Percentiles rank a stretch among this genome's conserved stretches.
Conservation (phyloP, 1,140 invertebrate species). For the Eriosoma lanigerum region DNA sequence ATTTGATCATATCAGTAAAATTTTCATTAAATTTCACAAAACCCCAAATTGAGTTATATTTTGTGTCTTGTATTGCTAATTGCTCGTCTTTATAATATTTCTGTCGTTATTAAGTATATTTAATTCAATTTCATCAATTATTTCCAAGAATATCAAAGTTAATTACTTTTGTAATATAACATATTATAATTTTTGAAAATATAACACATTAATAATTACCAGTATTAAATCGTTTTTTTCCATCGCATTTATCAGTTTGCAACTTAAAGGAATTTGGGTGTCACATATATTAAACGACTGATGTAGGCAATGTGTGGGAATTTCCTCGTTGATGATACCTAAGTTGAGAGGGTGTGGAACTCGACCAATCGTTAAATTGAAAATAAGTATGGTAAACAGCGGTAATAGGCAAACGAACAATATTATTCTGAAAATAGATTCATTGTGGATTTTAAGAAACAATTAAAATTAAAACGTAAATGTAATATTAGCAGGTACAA, state of each 20-base stretch:
- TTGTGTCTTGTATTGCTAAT: neutral
- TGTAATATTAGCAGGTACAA: too few relatives aligned
- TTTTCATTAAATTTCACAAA: slow-evolving; percentile 8
- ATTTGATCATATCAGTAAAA: neutral
- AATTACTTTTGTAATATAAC: too few relatives aligned
- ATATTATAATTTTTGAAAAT: neutral
- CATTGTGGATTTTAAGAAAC: too few relatives aligned
- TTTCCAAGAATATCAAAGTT: too few relatives aligned
- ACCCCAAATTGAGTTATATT: neutral
- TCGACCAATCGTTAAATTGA: slow-evolving; percentile 7
- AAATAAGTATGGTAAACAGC: neutral
- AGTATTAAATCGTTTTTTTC: slow-evolving; percentile 5
- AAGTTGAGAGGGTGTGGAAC: neutral
- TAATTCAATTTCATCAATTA: neutral
- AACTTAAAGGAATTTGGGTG: slow-evolving; percentile 24
- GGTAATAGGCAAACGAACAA: slow-evolving; percentile 8
- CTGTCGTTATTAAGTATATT: neutral
- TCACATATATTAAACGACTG: slow-evolving; percentile 29
- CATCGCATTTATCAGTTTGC: slow-evolving; percentile 7
- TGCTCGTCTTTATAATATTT: neutral
- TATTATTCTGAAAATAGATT: slow-evolving; percentile 29
- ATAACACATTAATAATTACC: slow-evolving; percentile 2
- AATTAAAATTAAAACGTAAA: too few relatives aligned
- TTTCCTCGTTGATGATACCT: slow-evolving; percentile 30
- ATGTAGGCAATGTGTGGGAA: neutral